These are phyloP conservation scores for Drosophila mettleri DNA, from an alignment of 2,888 invertebrate genomes.

Conservation along the genomic window DNA sequence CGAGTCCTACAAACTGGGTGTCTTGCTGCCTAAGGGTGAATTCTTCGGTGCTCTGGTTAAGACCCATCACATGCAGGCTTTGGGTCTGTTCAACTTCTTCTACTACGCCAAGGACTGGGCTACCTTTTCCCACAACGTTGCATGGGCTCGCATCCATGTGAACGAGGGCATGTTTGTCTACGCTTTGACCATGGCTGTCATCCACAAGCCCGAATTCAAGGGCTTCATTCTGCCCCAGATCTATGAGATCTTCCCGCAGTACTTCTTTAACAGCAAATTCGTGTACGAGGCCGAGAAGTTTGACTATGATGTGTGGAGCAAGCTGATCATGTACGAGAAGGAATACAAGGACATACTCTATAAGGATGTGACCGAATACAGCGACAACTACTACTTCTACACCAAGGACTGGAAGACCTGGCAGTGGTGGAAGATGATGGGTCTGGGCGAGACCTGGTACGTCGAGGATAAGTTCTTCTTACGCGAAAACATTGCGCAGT, in stretches of 20 bases:
- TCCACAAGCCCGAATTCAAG: constrained; percentile 89
- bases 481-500: constrained; percentile 69
- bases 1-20: constrained; percentile 80
- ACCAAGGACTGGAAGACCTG: constrained; percentile 81
- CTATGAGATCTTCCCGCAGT: constrained; percentile 92
- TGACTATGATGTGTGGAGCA: constrained; percentile 79
- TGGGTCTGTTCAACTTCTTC: constrained; percentile 88
- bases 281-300: constrained; percentile 89
- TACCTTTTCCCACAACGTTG: constrained; percentile 89
- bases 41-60: constrained; percentile 86
- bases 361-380: constrained; percentile 66
- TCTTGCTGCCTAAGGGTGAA: constrained; percentile 86
- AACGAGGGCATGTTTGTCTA: constrained; percentile 92
- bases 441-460: constrained; percentile 74
- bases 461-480: constrained; percentile 73
- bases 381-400: constrained; percentile 68
- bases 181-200: constrained; percentile 88
- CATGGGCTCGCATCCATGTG: constrained; percentile 88
- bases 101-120: constrained; percentile 90
- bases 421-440: constrained; percentile 82
- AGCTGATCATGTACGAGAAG: constrained; percentile 81
- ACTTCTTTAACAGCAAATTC: constrained; percentile 90
- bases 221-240: constrained; percentile 89
- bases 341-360: constrained; percentile 84
- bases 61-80: constrained; percentile 86